Percentiles rank a stretch among this genome's conserved stretches.
These are phyloP conservation scores for Lepus europaeus DNA, from an alignment of 2,113 vertebrate species.

Conservation along the genomic window DNA sequence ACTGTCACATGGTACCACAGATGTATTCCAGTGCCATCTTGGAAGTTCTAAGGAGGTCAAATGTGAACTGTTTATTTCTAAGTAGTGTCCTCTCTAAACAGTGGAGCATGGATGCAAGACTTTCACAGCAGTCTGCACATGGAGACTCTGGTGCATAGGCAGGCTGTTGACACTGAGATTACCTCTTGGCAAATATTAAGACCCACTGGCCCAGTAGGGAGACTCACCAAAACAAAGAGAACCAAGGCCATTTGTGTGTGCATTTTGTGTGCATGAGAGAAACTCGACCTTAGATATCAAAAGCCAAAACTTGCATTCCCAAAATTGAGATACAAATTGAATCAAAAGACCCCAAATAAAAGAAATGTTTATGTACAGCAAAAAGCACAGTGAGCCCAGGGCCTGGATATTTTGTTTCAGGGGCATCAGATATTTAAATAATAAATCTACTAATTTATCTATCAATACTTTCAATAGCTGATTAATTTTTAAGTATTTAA, in stretches of 20 bases:
- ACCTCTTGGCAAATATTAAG: not conserved
- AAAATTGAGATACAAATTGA: not conserved
- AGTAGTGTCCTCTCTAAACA: not conserved
- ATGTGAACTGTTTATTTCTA: not conserved
- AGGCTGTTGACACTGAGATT: not conserved
- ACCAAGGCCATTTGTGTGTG: not conserved
- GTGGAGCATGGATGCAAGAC: not conserved
- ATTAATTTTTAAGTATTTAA: constrained; percentile 13
- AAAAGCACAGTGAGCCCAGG: not conserved
- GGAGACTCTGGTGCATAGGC: not conserved
- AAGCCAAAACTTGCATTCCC: not conserved
- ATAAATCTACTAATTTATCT: not conserved
- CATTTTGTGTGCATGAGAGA: not conserved
- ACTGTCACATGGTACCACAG: not conserved
- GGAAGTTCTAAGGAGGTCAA: not conserved
- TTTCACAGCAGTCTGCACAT: not conserved
- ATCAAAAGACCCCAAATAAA: not conserved
- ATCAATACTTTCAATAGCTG: not conserved
- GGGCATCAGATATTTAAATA: not conserved
- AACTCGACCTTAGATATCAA: constrained; percentile 9
- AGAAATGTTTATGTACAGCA: not conserved
- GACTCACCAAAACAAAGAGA: not conserved
- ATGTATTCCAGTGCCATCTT: not conserved
- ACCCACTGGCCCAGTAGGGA: not conserved
- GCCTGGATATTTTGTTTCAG: not conserved